Evolutionary conservation across 2,888 invertebrate species (phyloP), one percentile per base, ranked within the genome.

Genomic region (Drosophila ustulata): DNA sequence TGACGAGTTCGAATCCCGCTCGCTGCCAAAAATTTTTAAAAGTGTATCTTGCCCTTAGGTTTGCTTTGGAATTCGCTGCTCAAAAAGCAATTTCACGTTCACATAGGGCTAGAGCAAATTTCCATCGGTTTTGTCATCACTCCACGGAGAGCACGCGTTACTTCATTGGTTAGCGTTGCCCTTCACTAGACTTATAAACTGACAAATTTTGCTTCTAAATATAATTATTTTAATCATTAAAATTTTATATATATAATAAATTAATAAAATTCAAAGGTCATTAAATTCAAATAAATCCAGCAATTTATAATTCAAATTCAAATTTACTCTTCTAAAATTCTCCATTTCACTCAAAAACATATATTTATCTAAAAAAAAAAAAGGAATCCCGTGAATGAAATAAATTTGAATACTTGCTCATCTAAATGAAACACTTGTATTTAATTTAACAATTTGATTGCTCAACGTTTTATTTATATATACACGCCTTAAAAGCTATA

Each of bases 51-150:
- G 39, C 39, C 39, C 39, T 39, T 70, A 65, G 75, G 71, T 67
- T 78, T 78, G 63, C 68, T 75, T 74, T 80, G 74, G 75, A 72
- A 78, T 18, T 73, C 64, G 88, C 80, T 82, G 74, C 58, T 76
- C 77, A 67, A 80, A 78, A 77, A 62, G 87, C 82, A 66, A 66
- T 88, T 89, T 87, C 88, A 72, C 62, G 66, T 65, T 66, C 70
- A 75, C 58, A 75, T 62, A 76, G 89, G 90, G 90, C 90, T 78
- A 90, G 66, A 90, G 8, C 46, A 72, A 81, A 80, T 18, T 18
- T 18, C 18, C 18, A 18, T 18, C 18, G 8, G 67, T 67, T 81
- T 81, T 73, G 66, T 52, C 57, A 49, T 80, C 89, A 90, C 90
- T 89, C 91, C 90, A 88, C 88, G 86, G 86, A 74, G 80, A 32